Conservation (phyloP, 2,113 vertebrate species). For the Oryzias celebensis region DNA sequence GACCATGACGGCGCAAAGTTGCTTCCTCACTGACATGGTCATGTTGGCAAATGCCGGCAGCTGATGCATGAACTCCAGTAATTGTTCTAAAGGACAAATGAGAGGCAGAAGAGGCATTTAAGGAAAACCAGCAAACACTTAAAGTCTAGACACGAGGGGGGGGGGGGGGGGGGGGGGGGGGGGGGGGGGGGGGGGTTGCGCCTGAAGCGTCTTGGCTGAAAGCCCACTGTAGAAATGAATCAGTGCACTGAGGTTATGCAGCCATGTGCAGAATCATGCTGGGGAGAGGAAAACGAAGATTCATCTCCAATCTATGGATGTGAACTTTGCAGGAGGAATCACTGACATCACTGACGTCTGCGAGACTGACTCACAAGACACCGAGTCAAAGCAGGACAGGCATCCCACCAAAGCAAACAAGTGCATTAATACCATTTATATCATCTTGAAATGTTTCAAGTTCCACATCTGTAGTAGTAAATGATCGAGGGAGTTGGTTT, state of each 20-base stretch:
- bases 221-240: constrained; percentile 31
- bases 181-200: constrained; percentile 7
- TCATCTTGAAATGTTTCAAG: no score
- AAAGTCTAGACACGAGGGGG: constrained; percentile 8
- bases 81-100: constrained; percentile 85
- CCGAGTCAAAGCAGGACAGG: constrained; percentile 1
- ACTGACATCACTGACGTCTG: constrained; percentile 40
- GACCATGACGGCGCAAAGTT: constrained; percentile 98
- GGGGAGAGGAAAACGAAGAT: constrained; percentile 11
- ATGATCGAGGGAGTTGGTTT: no score
- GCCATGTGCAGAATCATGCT: constrained; percentile 36
- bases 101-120: constrained; percentile 9
- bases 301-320: constrained; percentile 47
- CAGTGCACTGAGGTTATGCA: constrained; percentile 13
- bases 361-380: not conserved
- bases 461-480: no score
- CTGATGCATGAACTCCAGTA: constrained; percentile 99
- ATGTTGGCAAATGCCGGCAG: constrained; percentile 97
- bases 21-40: constrained; percentile 97
- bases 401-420: not conserved
- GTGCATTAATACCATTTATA: not conserved
- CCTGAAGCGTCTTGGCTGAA: constrained; percentile 15
- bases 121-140: constrained; percentile 16
- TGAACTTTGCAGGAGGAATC: constrained; percentile 21
- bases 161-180: constrained; percentile 5